Conservation (phyloP, 2,113 vertebrate genomes). For the Xenopus borealis region DNA sequence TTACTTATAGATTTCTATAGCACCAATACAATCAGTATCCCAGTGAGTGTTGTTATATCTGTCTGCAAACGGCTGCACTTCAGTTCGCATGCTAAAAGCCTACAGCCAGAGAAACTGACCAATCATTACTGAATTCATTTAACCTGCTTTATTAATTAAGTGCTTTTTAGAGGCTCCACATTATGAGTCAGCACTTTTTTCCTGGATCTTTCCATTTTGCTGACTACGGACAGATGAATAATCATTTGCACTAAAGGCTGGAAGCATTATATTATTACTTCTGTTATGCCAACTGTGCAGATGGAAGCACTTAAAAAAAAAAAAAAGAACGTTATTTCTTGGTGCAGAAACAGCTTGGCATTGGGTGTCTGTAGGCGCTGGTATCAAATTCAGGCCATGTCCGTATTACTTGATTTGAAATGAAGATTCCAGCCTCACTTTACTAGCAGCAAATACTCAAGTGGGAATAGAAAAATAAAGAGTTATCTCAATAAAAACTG, state of each 20-base stretch:
- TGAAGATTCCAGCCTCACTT: no score
- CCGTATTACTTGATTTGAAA: no score
- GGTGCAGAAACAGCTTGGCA: no score
- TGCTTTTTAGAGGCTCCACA: background rate
- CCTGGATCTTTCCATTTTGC: slow-evolving; percentile 32
- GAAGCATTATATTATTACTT: slow-evolving; percentile 28
- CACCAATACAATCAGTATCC: no score
- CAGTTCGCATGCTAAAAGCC: background rate
- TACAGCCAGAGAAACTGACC: background rate
- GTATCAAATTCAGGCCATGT: no score
- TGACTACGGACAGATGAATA: slow-evolving; percentile 28
- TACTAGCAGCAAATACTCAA: no score
- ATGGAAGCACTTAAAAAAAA: slow-evolving; percentile 7
- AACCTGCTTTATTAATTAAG: slow-evolving; percentile 28
- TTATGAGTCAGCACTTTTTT: slow-evolving; percentile 26
- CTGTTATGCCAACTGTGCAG: slow-evolving; percentile 15
- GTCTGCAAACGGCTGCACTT: background rate
- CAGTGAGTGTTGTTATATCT: no score
- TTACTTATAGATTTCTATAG: no score
- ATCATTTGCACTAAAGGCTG: slow-evolving; percentile 28
- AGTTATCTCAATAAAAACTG: no score
- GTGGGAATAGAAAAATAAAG: no score
- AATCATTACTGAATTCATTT: slow-evolving; percentile 12
- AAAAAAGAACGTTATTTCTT: background rate
- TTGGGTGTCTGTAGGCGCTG: no score